Percentiles rank a stretch among this genome's conserved stretches.
phyloP scores from a whole-genome alignment of 2,113 vertebrate species.

The Pholis gunnellus region DNA sequence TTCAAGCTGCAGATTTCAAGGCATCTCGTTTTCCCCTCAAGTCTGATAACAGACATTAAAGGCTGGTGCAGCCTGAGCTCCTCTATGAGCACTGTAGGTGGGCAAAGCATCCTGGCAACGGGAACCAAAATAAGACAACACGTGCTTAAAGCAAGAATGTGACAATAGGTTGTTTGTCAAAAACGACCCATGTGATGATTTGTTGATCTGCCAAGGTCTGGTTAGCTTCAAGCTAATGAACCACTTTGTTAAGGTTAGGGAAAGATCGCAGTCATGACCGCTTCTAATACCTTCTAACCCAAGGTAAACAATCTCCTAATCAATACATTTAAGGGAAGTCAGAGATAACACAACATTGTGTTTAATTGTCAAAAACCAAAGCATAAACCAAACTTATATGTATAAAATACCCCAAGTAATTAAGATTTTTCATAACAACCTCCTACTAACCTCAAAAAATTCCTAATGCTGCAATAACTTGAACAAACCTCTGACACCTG shows the following conservation, averaged over 20 bases:
- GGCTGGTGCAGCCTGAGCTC: background rate
- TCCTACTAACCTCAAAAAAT: background rate
- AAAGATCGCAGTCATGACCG: background rate
- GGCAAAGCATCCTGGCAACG: conserved; percentile 30
- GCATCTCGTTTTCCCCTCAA: conserved; percentile 26
- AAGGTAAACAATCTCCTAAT: background rate
- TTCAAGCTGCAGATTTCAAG: conserved; percentile 40
- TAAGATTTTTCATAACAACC: conserved; percentile 1
- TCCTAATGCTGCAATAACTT: background rate
- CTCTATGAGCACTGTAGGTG: conserved; percentile 49
- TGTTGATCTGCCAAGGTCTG: background rate
- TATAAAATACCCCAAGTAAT: background rate
- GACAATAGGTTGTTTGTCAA: background rate
- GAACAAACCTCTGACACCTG: background rate
- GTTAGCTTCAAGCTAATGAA: background rate
- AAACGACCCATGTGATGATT: background rate
- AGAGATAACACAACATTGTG: background rate
- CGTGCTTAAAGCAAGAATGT: background rate
- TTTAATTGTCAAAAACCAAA: background rate
- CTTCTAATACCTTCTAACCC: too few relatives aligned
- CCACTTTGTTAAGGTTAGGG: background rate
- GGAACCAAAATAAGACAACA: background rate
- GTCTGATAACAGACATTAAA: conserved; percentile 68
- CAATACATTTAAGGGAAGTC: background rate
- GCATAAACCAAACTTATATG: background rate